Conservation (phyloP, 2,797 vertebrate genomes). For the Sparidentex hasta region DNA sequence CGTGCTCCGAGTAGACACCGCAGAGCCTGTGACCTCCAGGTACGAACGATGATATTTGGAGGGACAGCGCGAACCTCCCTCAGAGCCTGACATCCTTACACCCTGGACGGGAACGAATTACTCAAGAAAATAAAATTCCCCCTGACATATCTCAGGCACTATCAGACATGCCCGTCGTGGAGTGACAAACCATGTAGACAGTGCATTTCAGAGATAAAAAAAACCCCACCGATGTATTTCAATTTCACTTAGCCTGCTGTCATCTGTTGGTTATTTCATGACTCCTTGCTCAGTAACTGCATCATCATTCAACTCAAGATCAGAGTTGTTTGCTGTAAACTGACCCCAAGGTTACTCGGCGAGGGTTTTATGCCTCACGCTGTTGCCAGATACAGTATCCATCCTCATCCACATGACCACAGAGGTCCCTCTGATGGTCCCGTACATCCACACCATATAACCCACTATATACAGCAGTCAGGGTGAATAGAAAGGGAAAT, state of each 20-base stretch:
- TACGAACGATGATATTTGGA: constrained; percentile 63
- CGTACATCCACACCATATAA: constrained; percentile 26
- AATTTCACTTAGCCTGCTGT: constrained; percentile 15
- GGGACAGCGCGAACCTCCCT: constrained; percentile 23
- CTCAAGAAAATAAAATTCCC: constrained; percentile 13
- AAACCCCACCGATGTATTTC: constrained; percentile 5
- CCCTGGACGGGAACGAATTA: constrained; percentile 11
- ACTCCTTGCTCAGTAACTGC: constrained; percentile 10
- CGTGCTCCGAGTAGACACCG: constrained; percentile 52
- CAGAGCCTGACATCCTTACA: background rate
- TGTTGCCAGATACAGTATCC: constrained; percentile 3
- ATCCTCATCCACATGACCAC: background rate
- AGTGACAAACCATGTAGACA: constrained; percentile 11
- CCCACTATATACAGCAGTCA: constrained; percentile 16
- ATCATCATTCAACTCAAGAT: constrained; percentile 21
- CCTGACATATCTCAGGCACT: constrained; percentile 5
- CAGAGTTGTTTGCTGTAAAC: constrained; percentile 12
- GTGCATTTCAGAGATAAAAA: constrained; percentile 27
- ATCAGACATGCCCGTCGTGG: constrained; percentile 21
- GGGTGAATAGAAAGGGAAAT: constrained; percentile 22
- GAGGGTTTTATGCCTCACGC: constrained; percentile 10
- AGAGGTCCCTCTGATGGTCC: constrained; percentile 19
- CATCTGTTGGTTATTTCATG: constrained; percentile 10
- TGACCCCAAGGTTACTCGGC: constrained; percentile 21
- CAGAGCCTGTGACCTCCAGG: constrained; percentile 64